These are phyloP conservation scores for Myotis vivesi DNA, from an alignment of 2,797 vertebrate genomes.

Conservation along the genomic window DNA sequence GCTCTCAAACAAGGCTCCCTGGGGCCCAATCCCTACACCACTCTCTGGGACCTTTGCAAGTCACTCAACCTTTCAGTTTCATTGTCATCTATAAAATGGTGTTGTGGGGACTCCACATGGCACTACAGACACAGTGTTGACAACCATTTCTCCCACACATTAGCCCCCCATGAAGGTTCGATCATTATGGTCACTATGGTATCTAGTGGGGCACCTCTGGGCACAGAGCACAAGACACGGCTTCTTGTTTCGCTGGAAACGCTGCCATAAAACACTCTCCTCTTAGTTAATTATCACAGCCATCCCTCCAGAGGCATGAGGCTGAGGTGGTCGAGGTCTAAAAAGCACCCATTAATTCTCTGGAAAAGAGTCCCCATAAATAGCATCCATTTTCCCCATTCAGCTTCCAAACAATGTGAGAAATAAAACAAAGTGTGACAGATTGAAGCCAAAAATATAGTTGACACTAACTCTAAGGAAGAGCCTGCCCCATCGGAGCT, in stretches of 20 bases:
- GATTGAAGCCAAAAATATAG: neutral
- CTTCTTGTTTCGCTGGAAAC: neutral
- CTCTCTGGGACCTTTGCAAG: neutral
- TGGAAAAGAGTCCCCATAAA: neutral
- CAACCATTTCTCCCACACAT: neutral
- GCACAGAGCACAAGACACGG: neutral
- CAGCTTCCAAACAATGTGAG: neutral
- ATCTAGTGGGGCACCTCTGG: neutral
- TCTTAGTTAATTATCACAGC: neutral
- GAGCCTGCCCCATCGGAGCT: neutral
- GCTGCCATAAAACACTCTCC: neutral
- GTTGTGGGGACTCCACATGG: neutral
- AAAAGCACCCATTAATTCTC: no score
- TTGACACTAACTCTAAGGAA: neutral
- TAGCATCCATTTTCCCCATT: neutral
- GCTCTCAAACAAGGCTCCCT: neutral
- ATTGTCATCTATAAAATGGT: neutral
- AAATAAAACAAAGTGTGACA: neutral
- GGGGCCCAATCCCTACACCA: neutral
- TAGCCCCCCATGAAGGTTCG: neutral
- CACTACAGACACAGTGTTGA: neutral
- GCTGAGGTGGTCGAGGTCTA: neutral
- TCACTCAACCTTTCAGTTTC: neutral
- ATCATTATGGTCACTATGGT: neutral
- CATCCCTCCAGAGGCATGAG: neutral